A percentile compares a stretch with the other conserved stretches of the same genome.
Evolutionary conservation across 2,888 invertebrate genomes (phyloP).

Genomic region (Fragum whitleyi): DNA sequence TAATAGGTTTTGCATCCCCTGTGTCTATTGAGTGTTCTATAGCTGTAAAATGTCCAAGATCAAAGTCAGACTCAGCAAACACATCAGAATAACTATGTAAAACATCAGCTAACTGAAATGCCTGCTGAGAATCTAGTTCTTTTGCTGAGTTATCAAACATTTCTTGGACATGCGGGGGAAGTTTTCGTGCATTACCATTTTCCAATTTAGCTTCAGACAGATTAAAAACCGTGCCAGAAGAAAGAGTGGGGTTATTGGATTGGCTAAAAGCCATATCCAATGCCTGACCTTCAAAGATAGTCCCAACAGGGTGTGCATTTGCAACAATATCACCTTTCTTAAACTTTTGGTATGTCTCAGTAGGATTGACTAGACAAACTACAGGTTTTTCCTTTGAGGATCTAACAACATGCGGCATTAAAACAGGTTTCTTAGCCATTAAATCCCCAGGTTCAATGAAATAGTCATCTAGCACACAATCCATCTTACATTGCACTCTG

Average conservation of each 20-base stretch:
- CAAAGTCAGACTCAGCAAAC: conserved; percentile 48
- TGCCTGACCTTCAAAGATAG: background rate
- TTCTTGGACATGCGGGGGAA: too few species aligned
- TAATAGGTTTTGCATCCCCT: conserved; percentile 38
- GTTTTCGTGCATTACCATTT: too few species aligned
- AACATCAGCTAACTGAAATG: conserved; percentile 11
- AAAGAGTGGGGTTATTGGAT: background rate
- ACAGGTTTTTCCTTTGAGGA: conserved; percentile 8
- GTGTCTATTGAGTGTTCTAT: too few species aligned
- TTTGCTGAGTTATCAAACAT: background rate
- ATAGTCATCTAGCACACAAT: conserved; percentile 6
- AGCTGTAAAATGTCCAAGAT: too few species aligned
- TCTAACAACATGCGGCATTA: conserved; percentile 5
- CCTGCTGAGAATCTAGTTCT: background rate
- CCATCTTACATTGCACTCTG: conserved; percentile 13
- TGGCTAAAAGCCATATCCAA: background rate
- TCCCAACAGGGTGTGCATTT: conserved; percentile 1
- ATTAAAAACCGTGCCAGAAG: background rate
- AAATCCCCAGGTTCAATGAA: conserved; percentile 26
- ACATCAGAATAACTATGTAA: conserved; percentile 39
- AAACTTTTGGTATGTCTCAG: conserved; percentile 8
- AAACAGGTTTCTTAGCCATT: background rate
- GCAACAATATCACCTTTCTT: conserved; percentile 18
- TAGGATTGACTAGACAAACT: conserved; percentile 15
- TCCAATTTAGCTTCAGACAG: too few species aligned